These are phyloP conservation scores for Protodeltote pygarga DNA, from an alignment of 2,888 invertebrate species.

Conservation along the genomic window DNA sequence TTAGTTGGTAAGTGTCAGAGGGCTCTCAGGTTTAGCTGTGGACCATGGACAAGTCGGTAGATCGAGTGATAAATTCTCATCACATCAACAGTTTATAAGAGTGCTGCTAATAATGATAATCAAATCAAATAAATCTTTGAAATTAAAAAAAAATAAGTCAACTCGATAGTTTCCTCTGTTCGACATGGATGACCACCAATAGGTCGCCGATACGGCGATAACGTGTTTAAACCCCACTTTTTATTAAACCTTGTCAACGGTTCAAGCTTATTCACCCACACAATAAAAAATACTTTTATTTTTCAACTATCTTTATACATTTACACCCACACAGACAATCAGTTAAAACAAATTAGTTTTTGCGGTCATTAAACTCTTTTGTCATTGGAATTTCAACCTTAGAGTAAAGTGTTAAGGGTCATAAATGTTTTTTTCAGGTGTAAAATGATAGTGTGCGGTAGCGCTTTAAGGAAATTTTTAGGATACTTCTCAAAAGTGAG, in stretches of 20 bases:
- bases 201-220: constrained; percentile 67
- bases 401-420: not conserved
- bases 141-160: not conserved
- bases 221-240: constrained; percentile 80
- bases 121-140: not conserved
- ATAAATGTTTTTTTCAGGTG: constrained; percentile 3
- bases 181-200: constrained; percentile 65
- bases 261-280: constrained; percentile 73
- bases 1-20: no score
- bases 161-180: constrained; percentile 47
- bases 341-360: constrained; percentile 17
- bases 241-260: constrained; percentile 76
- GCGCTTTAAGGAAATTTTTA: constrained; percentile 50
- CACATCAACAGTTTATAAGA: no score
- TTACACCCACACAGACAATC: constrained; percentile 46
- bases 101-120: not conserved
- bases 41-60: no score
- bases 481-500: constrained; percentile 56
- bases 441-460: constrained; percentile 18
- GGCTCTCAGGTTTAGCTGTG: no score
- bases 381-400: constrained; percentile 25
- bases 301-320: constrained; percentile 38
- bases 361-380: constrained; percentile 1
- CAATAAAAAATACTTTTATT: constrained; percentile 55
- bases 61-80: no score